Percentiles rank a stretch among this genome's conserved stretches.
Evolutionary conservation across 1,140 invertebrate species (phyloP).

Genomic region (Hyles vespertilio): DNA sequence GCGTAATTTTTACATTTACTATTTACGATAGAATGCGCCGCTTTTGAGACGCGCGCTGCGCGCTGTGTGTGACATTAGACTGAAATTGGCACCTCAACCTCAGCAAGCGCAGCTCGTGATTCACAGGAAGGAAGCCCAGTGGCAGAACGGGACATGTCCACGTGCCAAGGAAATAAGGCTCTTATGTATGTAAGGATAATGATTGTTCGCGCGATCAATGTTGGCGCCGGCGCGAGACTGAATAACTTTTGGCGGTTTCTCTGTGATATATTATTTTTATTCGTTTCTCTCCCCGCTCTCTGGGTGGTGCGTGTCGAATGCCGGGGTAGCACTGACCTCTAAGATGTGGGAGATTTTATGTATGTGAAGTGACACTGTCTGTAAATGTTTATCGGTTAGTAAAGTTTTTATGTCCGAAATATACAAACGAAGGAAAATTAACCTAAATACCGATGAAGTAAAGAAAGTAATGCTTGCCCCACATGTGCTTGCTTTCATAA

Average conservation of each 20-base stretch:
- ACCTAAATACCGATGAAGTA: too few species aligned
- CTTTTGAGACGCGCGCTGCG: constrained; percentile 37
- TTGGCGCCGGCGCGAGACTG: constrained; percentile 59
- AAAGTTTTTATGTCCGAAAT: too few species aligned
- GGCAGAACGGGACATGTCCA: constrained; percentile 63
- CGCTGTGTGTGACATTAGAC: constrained; percentile 40
- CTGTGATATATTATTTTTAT: constrained; percentile 21
- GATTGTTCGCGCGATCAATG: constrained; percentile 56
- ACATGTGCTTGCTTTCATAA: too few species aligned
- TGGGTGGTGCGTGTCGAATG: constrained; percentile 1
- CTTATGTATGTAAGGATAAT: constrained; percentile 27
- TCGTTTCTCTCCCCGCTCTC: constrained; percentile 25
- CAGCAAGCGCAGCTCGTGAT: constrained; percentile 44
- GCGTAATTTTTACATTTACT: constrained; percentile 14
- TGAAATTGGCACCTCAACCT: constrained; percentile 47
- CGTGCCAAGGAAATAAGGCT: constrained; percentile 45
- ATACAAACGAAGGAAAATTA: too few species aligned
- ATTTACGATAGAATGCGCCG: constrained; percentile 24
- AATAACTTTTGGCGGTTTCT: constrained; percentile 43
- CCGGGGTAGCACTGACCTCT: neutral
- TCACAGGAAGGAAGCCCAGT: constrained; percentile 64
- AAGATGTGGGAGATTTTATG: neutral
- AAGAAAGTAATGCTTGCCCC: too few species aligned
- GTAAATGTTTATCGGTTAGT: too few species aligned
- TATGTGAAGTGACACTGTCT: too few species aligned